Base-by-base conservation (phyloP, 2,888 invertebrate genomes). In the Hololepta plana region DNA sequence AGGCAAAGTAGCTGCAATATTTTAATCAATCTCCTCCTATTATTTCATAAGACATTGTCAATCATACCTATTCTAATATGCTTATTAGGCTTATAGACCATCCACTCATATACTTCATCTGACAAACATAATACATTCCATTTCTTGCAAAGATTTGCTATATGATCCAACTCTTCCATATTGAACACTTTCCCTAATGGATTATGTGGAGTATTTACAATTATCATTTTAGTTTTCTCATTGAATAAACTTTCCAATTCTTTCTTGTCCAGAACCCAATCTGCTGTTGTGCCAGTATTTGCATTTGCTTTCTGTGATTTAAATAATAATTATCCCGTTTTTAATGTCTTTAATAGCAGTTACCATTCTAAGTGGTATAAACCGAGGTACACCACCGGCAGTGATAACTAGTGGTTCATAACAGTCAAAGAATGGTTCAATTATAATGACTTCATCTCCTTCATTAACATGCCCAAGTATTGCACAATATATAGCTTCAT, bases 61-160 rank as follows among this genome's bases (percentile, higher is more conserved):
- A 9, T 33, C 15, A 31, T 50, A 82, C 93, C 91, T 32, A 96
- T 95, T 49, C 93, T 68, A 32, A 93, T 69, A 53, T 95, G 87
- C 42, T 81, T 61, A 14, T 69, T 62, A 0, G 79, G 77, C 44
- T 79, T 69, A 44, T 76, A 93, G 7, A 85, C 80, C 50, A 98
- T 67, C 90, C 93, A 96, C 53, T 99, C 96, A 41, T 98, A 98
- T 0, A 98, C 98, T 54, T 98, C 98, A 54, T 98, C 98, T 1
- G 91, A 76, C 11, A 98, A 56, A 30, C 90, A 91, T 5, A 98
- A 57, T 3, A 82, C 79, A 49, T 98, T 77, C 66, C 87, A 77
- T 46, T 93, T 85, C 47, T 79, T 80, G 51, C 93, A 95, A 30
- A 98, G 57, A 37, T 76, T 63, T 0, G 91, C 91, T 37, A 98